Base-by-base conservation (phyloP, 2,888 invertebrate species). In the Melipona beecheii region DNA sequence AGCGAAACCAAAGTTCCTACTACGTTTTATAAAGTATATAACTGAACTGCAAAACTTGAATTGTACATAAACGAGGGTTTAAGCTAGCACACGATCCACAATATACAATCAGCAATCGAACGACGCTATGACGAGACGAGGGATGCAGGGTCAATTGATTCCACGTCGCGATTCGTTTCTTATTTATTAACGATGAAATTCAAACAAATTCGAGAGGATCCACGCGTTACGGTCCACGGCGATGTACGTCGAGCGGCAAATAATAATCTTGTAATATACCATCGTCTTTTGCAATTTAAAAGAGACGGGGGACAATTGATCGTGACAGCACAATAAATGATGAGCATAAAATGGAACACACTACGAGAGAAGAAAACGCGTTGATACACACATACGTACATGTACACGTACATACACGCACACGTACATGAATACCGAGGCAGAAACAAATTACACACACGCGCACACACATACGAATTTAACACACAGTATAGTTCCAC, bases 1-100 rank as follows among this genome's bases (percentile, higher is more conserved):
- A 95, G 95, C 95, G 95, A 95, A 95, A 96, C 95, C 95, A 95
- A 95, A 95, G 95, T 96, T 96, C 95, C 96, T 96, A 96, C 95
- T 95, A 95, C 94, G 93, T 94, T 94, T 95, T 94, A 94, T 94
- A 94, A 94, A 94, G 91, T 91, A 90, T 91, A 89, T 91, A 92
- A 93, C 92, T 92, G 91, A 92, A 94, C 92, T 93, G 93, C 93
- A 92, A 92, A 93, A 93, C 91, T 92, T 91, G 90, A 90, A 91
- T 90, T 94, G 94, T 94, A 94, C 91, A 93, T 94, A 83, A 74
- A 92, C 88, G 92, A 92, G 91, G 91, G 92, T 92, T 27, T 92
- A 91, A 91, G 92, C 89, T 93, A 93, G 91, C 92, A 93, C 83
- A 83, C 82, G 82, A 93, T 93, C 54, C 92, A 92, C 91, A 90